These are phyloP conservation scores for Desmodus rotundus DNA, from an alignment of 2,113 vertebrate genomes.

Conservation along the genomic window DNA sequence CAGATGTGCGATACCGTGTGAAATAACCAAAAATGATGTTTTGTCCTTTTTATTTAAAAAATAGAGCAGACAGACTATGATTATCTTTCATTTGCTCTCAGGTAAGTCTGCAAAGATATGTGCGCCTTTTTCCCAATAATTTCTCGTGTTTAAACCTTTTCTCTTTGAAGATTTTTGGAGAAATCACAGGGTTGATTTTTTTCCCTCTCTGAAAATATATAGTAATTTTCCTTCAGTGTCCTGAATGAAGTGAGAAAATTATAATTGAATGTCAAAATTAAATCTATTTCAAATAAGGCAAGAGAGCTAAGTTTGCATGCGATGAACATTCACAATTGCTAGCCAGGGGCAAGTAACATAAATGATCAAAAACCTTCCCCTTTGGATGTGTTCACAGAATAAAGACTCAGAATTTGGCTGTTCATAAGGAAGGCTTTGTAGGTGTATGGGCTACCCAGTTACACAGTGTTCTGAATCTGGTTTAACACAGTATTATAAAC, in stretches of 20 bases:
- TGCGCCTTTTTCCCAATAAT: neutral
- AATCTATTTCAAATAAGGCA: neutral
- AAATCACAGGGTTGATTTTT: neutral
- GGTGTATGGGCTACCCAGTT: accelerated
- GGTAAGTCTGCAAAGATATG: neutral
- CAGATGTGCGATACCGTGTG: neutral
- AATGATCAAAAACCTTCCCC: neutral
- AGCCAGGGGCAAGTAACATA: neutral
- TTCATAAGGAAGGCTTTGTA: neutral
- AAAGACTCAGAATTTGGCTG: neutral
- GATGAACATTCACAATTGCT: neutral
- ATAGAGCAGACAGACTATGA: neutral
- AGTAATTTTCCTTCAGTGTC: neutral
- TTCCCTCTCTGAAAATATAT: neutral
- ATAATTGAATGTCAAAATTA: neutral
- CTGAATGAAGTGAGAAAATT: neutral
- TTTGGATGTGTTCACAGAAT: neutral
- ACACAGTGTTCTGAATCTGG: neutral
- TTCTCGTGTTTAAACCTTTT: neutral
- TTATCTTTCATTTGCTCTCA: neutral
- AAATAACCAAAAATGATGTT: neutral
- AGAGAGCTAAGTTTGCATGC: neutral
- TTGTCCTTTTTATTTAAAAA: neutral
- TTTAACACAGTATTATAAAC: neutral
- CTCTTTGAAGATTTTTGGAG: neutral